phyloP scores from a whole-genome alignment of 2,113 vertebrate species.

The Eptatretus burgeri region DNA sequence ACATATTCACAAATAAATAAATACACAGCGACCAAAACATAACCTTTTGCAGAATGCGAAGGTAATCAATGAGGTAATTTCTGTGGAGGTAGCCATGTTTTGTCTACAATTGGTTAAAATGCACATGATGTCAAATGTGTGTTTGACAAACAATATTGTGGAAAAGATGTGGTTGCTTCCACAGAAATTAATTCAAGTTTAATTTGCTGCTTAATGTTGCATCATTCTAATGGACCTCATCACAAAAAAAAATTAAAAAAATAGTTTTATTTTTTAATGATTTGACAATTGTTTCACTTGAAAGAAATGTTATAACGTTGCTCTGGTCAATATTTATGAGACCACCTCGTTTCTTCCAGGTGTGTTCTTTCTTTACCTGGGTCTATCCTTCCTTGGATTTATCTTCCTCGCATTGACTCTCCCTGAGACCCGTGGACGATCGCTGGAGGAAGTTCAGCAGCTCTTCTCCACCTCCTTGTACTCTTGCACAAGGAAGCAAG shows the following conservation, averaged over 20 bases:
- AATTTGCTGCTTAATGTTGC: neutral
- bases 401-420: conserved; percentile 67
- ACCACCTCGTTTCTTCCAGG: conserved; percentile 22
- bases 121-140: no score
- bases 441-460: conserved; percentile 74
- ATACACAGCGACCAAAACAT: no score
- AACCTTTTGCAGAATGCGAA: no score
- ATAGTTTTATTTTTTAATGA: neutral
- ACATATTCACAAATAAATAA: no score
- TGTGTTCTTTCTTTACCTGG: conserved; percentile 80
- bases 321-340: conserved; percentile 9
- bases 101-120: no score
- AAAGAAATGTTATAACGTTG: neutral
- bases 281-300: neutral
- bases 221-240: neutral
- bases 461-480: conserved; percentile 28
- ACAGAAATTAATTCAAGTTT: neutral
- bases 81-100: no score
- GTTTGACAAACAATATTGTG: no score
- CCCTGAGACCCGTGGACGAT: conserved; percentile 75
- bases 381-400: conserved; percentile 42
- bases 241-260: no score
- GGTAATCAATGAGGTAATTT: no score
- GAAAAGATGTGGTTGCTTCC: no score
- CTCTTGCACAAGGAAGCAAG: no score